Evolutionary conservation across 1,140 invertebrate genomes (phyloP).

Genomic region (Psilanteris sp.): DNA sequence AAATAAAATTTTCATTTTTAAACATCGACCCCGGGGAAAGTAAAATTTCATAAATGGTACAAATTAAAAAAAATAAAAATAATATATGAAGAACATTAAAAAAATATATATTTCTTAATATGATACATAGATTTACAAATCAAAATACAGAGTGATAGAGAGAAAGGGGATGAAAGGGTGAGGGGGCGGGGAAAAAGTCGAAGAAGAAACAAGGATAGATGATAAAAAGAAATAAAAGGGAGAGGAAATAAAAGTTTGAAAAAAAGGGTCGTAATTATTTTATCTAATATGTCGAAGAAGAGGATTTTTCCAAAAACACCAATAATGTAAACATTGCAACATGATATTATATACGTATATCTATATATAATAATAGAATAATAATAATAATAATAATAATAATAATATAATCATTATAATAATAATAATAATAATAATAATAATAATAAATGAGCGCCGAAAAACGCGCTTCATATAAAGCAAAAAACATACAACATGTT

Average conservation of each 20-base stretch:
- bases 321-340: constrained; percentile 62
- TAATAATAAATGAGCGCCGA: constrained; percentile 45
- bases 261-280: constrained; percentile 32
- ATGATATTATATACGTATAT: constrained; percentile 62
- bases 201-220: too few species aligned
- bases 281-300: constrained; percentile 48
- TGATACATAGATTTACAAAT: constrained; percentile 56
- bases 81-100: constrained; percentile 39
- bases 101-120: constrained; percentile 50
- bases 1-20: background rate
- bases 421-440: constrained; percentile 48
- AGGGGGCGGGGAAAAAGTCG: background rate
- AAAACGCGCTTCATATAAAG: constrained; percentile 20
- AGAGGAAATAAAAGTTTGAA: constrained; percentile 41
- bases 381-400: constrained; percentile 23
- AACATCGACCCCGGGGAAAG: background rate
- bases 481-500: constrained; percentile 58
- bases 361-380: constrained; percentile 48
- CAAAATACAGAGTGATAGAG: constrained; percentile 17
- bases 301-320: constrained; percentile 49
- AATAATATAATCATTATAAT: constrained; percentile 42
- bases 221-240: background rate
- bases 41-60: constrained; percentile 9
- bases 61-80: constrained; percentile 45
- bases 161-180: constrained; percentile 6